Evolutionary conservation across 2,797 vertebrate genomes (phyloP).

Genomic region (Poecilia picta): DNA sequence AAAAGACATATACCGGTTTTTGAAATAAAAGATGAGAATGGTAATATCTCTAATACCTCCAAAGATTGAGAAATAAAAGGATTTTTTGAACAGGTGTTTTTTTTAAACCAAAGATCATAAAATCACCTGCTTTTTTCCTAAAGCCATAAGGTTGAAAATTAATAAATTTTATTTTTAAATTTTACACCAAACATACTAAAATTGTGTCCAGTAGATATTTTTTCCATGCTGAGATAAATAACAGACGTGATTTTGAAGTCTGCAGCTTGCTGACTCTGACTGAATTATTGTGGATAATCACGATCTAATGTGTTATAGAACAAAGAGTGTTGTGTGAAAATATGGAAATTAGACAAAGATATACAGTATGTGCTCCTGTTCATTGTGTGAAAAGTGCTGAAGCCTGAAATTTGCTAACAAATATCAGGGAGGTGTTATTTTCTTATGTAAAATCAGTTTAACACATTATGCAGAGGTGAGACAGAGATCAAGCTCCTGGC

Average conservation of each 20-base stretch:
- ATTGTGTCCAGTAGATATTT: not conserved
- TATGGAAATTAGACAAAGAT: constrained; percentile 18
- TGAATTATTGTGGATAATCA: constrained; percentile 29
- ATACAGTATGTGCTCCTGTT: not conserved
- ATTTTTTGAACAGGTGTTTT: not conserved
- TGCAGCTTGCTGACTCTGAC: constrained; percentile 13
- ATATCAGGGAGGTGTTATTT: constrained; percentile 33
- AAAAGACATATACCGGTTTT: not conserved
- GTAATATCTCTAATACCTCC: not conserved
- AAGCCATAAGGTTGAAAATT: not conserved
- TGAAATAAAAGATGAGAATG: not conserved
- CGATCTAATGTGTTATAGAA: constrained; percentile 42
- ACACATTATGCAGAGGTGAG: constrained; percentile 31
- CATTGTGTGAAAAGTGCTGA: constrained; percentile 9
- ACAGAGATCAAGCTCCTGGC: constrained; percentile 27
- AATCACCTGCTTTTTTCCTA: not conserved
- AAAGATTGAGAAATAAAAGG: not conserved
- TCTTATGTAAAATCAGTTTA: constrained; percentile 41
- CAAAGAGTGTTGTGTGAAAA: constrained; percentile 11
- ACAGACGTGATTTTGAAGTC: constrained; percentile 5
- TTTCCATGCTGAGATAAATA: constrained; percentile 12
- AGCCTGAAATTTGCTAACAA: constrained; percentile 40
- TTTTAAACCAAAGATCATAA: not conserved
- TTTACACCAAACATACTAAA: not conserved
- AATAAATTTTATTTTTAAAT: not conserved